phyloP scores from a whole-genome alignment of 2,113 vertebrate species.

The Stictonetta naevosa region DNA sequence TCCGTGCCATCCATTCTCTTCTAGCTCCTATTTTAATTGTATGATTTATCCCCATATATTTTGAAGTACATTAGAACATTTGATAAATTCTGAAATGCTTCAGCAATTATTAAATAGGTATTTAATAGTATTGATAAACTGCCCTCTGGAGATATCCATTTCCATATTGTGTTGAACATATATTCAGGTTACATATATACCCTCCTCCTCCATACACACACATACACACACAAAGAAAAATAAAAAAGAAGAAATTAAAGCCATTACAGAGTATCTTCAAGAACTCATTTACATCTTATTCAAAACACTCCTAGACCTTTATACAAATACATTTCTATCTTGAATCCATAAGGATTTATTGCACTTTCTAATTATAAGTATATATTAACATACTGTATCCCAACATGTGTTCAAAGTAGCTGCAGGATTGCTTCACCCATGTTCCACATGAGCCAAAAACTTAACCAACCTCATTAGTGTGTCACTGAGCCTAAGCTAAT shows the following conservation, averaged over 20 bases:
- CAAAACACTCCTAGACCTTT: neutral
- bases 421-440: neutral
- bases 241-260: neutral
- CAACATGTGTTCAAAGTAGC: neutral
- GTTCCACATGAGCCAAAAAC: neutral
- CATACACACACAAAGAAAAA: neutral
- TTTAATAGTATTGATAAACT: neutral
- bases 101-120: neutral
- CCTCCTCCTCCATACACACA: fast-evolving
- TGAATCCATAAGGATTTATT: neutral
- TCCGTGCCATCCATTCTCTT: neutral
- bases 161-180: neutral
- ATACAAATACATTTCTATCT: neutral
- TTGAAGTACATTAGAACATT: neutral
- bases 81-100: neutral
- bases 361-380: neutral
- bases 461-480: neutral
- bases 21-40: neutral
- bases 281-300: neutral
- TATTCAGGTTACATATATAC: neutral
- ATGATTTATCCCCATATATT: neutral
- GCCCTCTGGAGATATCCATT: neutral
- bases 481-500: neutral
- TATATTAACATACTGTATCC: neutral
- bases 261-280: neutral